These are phyloP conservation scores for Nerophis ophidion DNA, from an alignment of 2,113 vertebrate species.

Conservation along the genomic window DNA sequence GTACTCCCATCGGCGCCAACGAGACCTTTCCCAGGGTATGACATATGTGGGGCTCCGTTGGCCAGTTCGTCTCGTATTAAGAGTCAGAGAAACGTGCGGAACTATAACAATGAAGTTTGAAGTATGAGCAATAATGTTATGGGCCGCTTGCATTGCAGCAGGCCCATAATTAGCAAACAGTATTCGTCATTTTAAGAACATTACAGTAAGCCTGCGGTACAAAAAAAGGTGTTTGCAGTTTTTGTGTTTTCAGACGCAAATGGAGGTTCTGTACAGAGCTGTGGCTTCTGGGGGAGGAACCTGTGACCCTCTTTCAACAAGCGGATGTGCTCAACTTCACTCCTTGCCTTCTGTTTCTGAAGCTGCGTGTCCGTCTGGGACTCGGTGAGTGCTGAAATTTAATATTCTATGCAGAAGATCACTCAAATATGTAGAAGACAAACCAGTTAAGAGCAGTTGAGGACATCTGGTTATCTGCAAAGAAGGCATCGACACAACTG, in stretches of 20 bases:
- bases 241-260: slow-evolving; percentile 1
- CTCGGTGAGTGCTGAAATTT: background rate
- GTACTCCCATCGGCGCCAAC: no score
- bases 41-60: no score
- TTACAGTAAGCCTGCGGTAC: no score
- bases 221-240: no score
- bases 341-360: slow-evolving; percentile 26
- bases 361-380: background rate
- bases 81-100: no score
- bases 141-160: no score
- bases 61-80: no score
- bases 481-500: slow-evolving; percentile 22
- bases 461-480: background rate
- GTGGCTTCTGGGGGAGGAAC: slow-evolving; percentile 47
- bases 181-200: no score
- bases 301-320: slow-evolving; percentile 29
- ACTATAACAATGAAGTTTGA: no score
- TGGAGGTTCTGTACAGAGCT: slow-evolving; percentile 4
- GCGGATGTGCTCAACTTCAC: slow-evolving; percentile 43
- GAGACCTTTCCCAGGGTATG: no score
- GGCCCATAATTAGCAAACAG: no score
- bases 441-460: background rate
- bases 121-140: no score
- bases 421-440: background rate
- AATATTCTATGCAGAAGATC: background rate